Percentiles rank a stretch among this genome's conserved stretches.
Evolutionary conservation across 2,797 vertebrate species (phyloP).

Genomic region (Sebastes cheni): DNA sequence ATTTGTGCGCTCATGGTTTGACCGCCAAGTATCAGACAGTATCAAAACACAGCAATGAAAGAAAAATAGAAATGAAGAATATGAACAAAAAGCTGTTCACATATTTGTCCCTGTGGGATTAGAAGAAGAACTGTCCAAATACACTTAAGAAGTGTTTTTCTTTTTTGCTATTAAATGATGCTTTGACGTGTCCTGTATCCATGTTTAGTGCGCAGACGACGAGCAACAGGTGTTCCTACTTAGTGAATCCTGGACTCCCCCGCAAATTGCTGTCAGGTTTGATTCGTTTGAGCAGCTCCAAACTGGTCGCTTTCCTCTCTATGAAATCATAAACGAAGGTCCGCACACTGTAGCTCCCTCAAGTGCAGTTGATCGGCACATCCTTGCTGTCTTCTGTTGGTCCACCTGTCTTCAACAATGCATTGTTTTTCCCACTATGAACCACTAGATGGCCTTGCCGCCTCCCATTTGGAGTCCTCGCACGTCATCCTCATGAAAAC

Average conservation of each 20-base stretch:
- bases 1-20: neutral
- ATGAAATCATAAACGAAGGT: neutral
- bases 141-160: neutral
- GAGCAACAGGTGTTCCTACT: neutral
- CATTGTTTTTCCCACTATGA: neutral
- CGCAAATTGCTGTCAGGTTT: neutral
- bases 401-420: neutral
- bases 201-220: neutral
- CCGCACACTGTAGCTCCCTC: neutral
- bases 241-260: neutral
- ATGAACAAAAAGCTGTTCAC: neutral
- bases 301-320: neutral
- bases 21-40: neutral
- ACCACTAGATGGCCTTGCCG: conserved; percentile 36
- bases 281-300: no score
- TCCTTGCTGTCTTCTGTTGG: neutral
- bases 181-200: neutral
- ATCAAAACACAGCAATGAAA: neutral
- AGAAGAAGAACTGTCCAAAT: neutral
- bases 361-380: neutral
- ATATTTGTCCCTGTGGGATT: neutral
- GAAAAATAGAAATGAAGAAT: neutral
- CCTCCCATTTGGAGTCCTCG: conserved; percentile 5
- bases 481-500: neutral
- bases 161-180: neutral